Conservation (phyloP, 2,113 vertebrate genomes). For the Collichthys lucidus region DNA sequence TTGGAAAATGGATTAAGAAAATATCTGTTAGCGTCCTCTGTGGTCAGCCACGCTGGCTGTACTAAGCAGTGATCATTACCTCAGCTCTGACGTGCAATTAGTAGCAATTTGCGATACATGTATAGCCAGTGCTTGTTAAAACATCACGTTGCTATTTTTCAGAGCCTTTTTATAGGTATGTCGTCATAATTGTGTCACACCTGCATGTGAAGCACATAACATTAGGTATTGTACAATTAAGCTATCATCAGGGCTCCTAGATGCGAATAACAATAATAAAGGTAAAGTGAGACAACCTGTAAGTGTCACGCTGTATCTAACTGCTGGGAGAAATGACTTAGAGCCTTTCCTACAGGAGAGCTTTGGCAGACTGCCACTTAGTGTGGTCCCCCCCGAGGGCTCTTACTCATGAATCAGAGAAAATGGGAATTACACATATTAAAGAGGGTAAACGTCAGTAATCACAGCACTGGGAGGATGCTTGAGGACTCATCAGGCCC, state of each 20-base stretch:
- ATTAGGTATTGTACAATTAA: slow-evolving; percentile 66
- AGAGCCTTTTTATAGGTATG: slow-evolving; percentile 41
- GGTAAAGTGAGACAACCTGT: slow-evolving; percentile 73
- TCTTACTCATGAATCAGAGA: slow-evolving; percentile 85
- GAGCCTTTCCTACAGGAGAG: slow-evolving; percentile 76
- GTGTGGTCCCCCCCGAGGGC: slow-evolving; percentile 80
- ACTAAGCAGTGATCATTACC: slow-evolving; percentile 58
- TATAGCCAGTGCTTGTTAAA: slow-evolving; percentile 27
- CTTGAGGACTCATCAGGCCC: slow-evolving; percentile 79
- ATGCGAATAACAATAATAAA: slow-evolving; percentile 80
- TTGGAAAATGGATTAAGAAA: slow-evolving; percentile 49
- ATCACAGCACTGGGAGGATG: slow-evolving; percentile 82
- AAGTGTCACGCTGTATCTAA: slow-evolving; percentile 72
- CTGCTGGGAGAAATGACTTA: slow-evolving; percentile 75
- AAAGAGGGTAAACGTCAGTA: slow-evolving; percentile 87
- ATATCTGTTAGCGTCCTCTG: slow-evolving; percentile 26
- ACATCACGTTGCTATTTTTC: slow-evolving; percentile 40
- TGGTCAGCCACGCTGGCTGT: slow-evolving; percentile 26
- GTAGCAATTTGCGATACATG: slow-evolving; percentile 39
- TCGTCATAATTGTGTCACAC: slow-evolving; percentile 59
- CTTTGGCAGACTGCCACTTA: slow-evolving; percentile 86
- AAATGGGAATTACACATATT: slow-evolving; percentile 88
- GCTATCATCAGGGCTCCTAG: slow-evolving; percentile 62
- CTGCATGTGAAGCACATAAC: slow-evolving; percentile 58
- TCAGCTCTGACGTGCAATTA: slow-evolving; percentile 22